Evolutionary conservation across 1,140 invertebrate species (phyloP), one percentile per base, ranked within the genome.

Genomic region (Hydropsyche tenuis): DNA sequence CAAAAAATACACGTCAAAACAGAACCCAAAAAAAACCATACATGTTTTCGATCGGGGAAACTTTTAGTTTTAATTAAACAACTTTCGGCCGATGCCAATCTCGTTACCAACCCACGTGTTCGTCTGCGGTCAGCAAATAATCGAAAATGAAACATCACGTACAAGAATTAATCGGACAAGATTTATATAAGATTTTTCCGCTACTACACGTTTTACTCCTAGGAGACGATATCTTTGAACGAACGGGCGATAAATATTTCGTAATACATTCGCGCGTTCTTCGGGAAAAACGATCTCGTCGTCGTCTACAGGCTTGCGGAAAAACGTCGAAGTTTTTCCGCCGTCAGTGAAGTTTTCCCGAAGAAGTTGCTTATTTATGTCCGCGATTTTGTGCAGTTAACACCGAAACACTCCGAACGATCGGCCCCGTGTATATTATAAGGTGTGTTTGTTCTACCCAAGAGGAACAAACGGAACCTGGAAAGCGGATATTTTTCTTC

Each of bases 321-420:
- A 53, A 53, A 5, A 23, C 30, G 64, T 45, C 66, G 16, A 69
- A 69, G 66, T 69, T 69, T 48, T 22, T 30, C 66, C 45, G 30
- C 66, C 45, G 46, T 18, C 27, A 42, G 66, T 37, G 30, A 37
- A 69, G 45, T 69, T 53, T 27, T 42, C 63, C 27, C 63, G 20
- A 11, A 11, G 20, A 46, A 66, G 63, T 68, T 68, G 27, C 51
- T 70, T 70, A 70, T 70, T 70, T 56, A 70, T 70, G 48, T 70
- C 11, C 42, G 43, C 45, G 48, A 70, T 70, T 70, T 56, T 70
- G 68, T 70, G 68, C 68, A 70, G 68, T 70, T 70, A 48, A 70
- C 68, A 70, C 48, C 27, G 48, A 37, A 70, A 56, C 30, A 70
- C 68, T 70, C 45, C 20, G 20, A n/a, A n/a, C n/a, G n/a, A 37